phyloP scores from a whole-genome alignment of 2,888 invertebrate species.

The Ectemnius cavifrons region DNA sequence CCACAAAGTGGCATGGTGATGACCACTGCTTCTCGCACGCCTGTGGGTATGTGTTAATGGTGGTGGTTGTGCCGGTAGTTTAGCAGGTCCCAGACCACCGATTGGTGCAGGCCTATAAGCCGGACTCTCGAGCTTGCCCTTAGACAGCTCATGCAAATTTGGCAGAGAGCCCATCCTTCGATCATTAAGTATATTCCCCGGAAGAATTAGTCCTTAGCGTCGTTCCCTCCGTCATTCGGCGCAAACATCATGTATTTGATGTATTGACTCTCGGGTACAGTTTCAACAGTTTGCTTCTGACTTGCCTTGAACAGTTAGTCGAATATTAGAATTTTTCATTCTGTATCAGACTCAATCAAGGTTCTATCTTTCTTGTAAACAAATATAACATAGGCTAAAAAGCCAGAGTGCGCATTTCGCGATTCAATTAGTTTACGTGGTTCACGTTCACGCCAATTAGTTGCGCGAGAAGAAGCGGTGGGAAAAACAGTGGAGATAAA shows the following conservation, averaged over 20 bases:
- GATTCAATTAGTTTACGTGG: background rate
- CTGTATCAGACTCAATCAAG: background rate
- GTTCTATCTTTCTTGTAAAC: background rate
- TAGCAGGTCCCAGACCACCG: constrained; percentile 68
- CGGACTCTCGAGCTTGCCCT: constrained; percentile 71
- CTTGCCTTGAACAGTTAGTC: background rate
- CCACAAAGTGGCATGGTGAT: constrained; percentile 71
- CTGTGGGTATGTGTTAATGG: constrained; percentile 72
- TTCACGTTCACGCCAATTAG: constrained; percentile 28
- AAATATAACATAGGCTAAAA: background rate
- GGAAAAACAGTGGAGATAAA: constrained; percentile 34
- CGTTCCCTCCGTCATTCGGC: background rate
- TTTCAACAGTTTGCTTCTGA: background rate
- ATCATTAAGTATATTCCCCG: background rate
- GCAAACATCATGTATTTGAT: constrained; percentile 18
- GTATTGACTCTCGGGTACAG: background rate
- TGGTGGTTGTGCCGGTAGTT: constrained; percentile 72
- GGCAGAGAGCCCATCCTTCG: constrained; percentile 83
- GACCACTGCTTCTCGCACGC: constrained; percentile 72
- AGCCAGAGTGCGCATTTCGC: background rate
- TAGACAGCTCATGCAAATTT: constrained; percentile 83
- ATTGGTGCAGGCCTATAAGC: constrained; percentile 69
- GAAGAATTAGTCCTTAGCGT: background rate
- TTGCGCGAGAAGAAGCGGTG: constrained; percentile 27
- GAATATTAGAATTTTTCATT: background rate